A percentile compares a stretch with the other conserved stretches of the same genome.
Evolutionary conservation across 2,113 vertebrate species (phyloP).

Genomic region (Chrysemys picta): DNA sequence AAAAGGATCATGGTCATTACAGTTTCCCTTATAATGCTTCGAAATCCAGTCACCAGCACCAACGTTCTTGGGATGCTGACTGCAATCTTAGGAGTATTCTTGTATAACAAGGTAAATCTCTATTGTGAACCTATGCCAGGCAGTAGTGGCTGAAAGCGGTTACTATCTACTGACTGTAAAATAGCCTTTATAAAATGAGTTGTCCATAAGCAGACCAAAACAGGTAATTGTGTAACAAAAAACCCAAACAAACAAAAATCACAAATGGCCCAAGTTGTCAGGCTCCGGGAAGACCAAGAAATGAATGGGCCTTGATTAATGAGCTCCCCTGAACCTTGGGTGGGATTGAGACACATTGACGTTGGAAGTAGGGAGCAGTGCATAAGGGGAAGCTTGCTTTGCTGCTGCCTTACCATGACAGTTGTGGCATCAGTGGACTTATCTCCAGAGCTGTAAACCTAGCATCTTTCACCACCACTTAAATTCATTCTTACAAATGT

Average conservation of each 20-base stretch:
- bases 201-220: background rate
- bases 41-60: constrained; percentile 91
- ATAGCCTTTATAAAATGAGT: fast-evolving
- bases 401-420: background rate
- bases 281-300: background rate
- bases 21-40: constrained; percentile 94
- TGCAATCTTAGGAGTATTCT: constrained; percentile 94
- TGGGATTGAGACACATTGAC: background rate
- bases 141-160: background rate
- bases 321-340: background rate
- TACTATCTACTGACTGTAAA: fast-evolving
- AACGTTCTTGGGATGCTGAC: constrained; percentile 98
- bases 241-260: fast-evolving
- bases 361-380: background rate
- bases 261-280: background rate
- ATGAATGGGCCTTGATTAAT: background rate
- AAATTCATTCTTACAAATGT: background rate
- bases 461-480: background rate
- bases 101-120: constrained; percentile 92
- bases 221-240: fast-evolving
- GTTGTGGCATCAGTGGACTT: background rate
- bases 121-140: fast-evolving
- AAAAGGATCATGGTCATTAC: constrained; percentile 99
- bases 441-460: background rate
- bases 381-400: background rate